Evolutionary conservation across 2,888 invertebrate genomes (phyloP), one percentile per base, ranked within the genome.

Genomic region (Xanthorhoe designata): DNA sequence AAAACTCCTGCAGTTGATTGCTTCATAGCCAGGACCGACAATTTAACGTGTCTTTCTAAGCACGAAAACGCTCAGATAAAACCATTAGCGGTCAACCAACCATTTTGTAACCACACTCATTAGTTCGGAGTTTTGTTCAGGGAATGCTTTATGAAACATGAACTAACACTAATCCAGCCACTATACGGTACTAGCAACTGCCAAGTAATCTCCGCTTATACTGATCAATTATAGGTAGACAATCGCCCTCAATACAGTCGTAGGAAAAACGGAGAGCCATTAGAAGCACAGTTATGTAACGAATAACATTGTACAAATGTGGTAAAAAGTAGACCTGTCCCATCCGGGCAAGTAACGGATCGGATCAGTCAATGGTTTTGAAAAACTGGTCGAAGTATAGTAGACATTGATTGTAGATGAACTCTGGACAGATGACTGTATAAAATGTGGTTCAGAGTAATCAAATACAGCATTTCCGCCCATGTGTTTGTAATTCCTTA

Each of bases 221-320:
- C 80, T 79, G 80, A 84, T 88, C 87, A 87, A 88, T 91, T 90
- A 91, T 89, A 89, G n/a, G n/a, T n/a, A n/a, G 86, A 84, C 79
- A 81, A 78, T 79, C 83, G 83, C 79, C 84, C 87, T 82, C 83
- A 78, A 85, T 89, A 83, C 81, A 61, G 64, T 47, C 42, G 54
- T 68, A 71, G 77, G 85, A 91, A 92, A 92, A 92, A 91, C 88
- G 80, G 53, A 84, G 71, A 82, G 68, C 89, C 85, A 91, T 92
- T 91, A 91, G 84, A 92, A 85, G 75, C 86, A 91, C 92, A 92
- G 92, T 92, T 92, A 92, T 87, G 86, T 88, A 90, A 91, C 85
- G 84, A 77, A 86, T 84, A 87, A 82, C 86, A 81, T 82, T 80
- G 81, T 77, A 81, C 80, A 80, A 78, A 82, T 79, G 82, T 69